A percentile compares a stretch with the other conserved stretches of the same genome.
Evolutionary conservation across 2,113 vertebrate genomes (phyloP).

Genomic region (Glaucomys volans): DNA sequence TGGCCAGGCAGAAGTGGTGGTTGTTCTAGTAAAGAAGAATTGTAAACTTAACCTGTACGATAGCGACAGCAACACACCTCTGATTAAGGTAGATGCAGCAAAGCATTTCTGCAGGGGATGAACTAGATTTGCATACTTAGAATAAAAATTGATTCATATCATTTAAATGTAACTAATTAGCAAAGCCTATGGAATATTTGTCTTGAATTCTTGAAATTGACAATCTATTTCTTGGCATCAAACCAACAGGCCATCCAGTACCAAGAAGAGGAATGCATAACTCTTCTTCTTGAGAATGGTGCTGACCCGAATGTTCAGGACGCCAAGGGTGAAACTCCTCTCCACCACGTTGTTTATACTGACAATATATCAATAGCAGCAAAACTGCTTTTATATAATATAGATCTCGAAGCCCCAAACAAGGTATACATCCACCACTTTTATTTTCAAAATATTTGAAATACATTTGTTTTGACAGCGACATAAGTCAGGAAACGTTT

Average conservation of each 20-base stretch:
- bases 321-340: slow-evolving; percentile 88
- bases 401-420: slow-evolving; percentile 89
- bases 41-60: slow-evolving; percentile 93
- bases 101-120: not conserved
- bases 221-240: not conserved
- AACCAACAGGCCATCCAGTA: slow-evolving; percentile 91
- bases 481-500: not conserved
- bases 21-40: slow-evolving; percentile 90
- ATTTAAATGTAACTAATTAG: not conserved
- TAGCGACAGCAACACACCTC: slow-evolving; percentile 90
- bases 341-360: slow-evolving; percentile 89
- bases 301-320: slow-evolving; percentile 92
- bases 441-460: not conserved
- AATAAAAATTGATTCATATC: not conserved
- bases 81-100: slow-evolving; percentile 92
- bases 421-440: slow-evolving; percentile 86
- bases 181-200: not conserved
- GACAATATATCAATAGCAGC: not conserved
- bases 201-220: not conserved
- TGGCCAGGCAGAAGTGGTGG: slow-evolving; percentile 91
- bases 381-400: slow-evolving; percentile 55
- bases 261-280: slow-evolving; percentile 91
- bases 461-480: not conserved
- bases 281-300: slow-evolving; percentile 88
- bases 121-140: not conserved